These are phyloP conservation scores for Caenorhabditis tropicalis DNA, from an alignment of 1,140 invertebrate species.

Conservation along the genomic window DNA sequence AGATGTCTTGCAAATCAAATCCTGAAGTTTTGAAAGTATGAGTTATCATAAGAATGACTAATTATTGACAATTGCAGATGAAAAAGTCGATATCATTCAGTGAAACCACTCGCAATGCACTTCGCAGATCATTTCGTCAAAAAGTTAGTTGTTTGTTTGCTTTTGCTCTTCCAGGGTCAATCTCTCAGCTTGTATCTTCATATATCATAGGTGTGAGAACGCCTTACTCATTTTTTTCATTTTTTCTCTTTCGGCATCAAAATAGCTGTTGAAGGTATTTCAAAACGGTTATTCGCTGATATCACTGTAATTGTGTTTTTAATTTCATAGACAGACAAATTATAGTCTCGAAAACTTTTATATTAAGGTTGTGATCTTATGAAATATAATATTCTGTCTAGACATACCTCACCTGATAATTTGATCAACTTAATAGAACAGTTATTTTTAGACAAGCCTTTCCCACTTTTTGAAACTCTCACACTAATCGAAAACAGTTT, in stretches of 20 bases:
- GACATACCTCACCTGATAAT: not conserved
- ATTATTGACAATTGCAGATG: not conserved
- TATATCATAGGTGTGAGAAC: no score
- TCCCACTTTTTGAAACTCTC: not conserved
- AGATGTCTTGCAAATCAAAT: slow-evolving; percentile 4
- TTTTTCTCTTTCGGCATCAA: no score
- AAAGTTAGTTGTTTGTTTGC: not conserved
- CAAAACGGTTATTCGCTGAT: no score
- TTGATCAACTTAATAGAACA: not conserved
- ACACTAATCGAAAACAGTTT: not conserved
- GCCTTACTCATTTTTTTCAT: no score
- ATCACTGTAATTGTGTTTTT: no score
- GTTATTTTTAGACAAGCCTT: slow-evolving; percentile 14
- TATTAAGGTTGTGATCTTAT: no score
- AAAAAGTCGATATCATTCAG: slow-evolving; percentile 44
- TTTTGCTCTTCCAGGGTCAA: not conserved
- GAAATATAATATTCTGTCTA: no score
- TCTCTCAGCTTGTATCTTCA: no score
- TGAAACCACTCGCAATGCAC: slow-evolving; percentile 46
- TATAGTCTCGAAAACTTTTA: no score
- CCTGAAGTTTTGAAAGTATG: not conserved
- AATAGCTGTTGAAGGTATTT: no score
- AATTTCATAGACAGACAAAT: no score
- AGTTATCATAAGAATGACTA: not conserved
- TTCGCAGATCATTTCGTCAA: slow-evolving; percentile 38